A percentile compares a stretch with the other conserved stretches of the same genome.
Evolutionary conservation across 2,888 invertebrate species (phyloP).

Genomic region (Apamea sordens): DNA sequence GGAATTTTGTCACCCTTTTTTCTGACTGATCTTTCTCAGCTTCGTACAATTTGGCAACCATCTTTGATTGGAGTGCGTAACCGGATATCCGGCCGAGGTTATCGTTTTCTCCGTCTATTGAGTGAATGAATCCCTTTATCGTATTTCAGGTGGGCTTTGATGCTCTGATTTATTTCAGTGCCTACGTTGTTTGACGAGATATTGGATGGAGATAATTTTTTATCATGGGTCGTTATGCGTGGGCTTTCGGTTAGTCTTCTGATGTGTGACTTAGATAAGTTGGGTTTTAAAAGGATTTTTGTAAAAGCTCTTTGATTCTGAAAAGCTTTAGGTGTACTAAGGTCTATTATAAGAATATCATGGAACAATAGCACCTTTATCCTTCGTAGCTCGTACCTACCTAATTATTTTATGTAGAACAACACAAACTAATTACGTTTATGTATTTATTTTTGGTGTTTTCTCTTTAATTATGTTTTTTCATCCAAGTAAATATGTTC

Average conservation of each 20-base stretch:
- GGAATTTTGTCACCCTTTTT: slow-evolving; percentile 85
- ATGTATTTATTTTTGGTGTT: background rate
- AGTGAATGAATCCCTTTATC: slow-evolving; percentile 79
- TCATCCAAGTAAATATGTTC: background rate
- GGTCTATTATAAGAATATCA: background rate
- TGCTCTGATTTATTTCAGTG: slow-evolving; percentile 76
- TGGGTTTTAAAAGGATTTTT: background rate
- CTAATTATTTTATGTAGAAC: background rate
- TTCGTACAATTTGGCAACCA: slow-evolving; percentile 83
- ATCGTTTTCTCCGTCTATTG: slow-evolving; percentile 80
- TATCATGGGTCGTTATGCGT: slow-evolving; percentile 10
- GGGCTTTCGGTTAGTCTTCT: background rate
- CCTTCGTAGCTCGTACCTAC: background rate
- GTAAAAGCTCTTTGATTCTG: background rate
- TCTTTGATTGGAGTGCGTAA: slow-evolving; percentile 85
- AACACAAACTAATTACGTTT: background rate
- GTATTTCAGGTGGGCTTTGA: slow-evolving; percentile 76
- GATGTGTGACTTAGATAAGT: background rate
- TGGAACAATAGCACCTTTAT: no score
- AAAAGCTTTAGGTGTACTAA: background rate
- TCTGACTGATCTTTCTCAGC: slow-evolving; percentile 83
- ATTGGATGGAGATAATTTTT: slow-evolving; percentile 38
- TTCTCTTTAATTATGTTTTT: background rate
- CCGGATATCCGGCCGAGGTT: slow-evolving; percentile 82
- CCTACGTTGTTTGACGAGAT: slow-evolving; percentile 34